Evolutionary conservation across 2,797 vertebrate genomes (phyloP).

Genomic region (Clamator glandarius): DNA sequence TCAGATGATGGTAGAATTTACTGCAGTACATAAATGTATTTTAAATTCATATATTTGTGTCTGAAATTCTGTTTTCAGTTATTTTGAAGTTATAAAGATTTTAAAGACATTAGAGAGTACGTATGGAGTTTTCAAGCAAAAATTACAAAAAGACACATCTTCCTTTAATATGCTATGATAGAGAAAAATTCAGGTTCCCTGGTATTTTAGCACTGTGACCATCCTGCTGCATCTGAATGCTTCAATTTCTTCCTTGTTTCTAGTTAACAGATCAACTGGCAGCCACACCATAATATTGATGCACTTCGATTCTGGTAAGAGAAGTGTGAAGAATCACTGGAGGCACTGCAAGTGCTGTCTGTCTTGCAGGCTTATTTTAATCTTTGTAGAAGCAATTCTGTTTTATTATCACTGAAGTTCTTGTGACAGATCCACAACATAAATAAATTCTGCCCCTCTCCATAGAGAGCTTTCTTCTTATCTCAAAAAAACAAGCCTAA

Average conservation of each 20-base stretch:
- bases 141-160: neutral
- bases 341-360: neutral
- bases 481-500: neutral
- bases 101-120: neutral
- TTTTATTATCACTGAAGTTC: neutral
- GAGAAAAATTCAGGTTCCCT: neutral
- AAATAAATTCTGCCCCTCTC: neutral
- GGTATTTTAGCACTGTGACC: neutral
- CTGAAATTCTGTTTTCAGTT: conserved; percentile 1
- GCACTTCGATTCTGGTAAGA: neutral
- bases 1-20: neutral
- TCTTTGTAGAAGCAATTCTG: neutral
- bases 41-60: neutral
- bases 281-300: neutral
- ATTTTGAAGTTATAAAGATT: neutral
- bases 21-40: neutral
- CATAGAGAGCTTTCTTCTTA: neutral
- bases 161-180: neutral
- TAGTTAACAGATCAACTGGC: neutral
- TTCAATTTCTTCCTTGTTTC: neutral
- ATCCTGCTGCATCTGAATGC: neutral
- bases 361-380: neutral
- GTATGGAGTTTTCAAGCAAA: neutral
- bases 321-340: neutral
- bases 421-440: neutral